Evolutionary conservation across 2,113 vertebrate species (phyloP).

Genomic region (Pseudois nayaur): DNA sequence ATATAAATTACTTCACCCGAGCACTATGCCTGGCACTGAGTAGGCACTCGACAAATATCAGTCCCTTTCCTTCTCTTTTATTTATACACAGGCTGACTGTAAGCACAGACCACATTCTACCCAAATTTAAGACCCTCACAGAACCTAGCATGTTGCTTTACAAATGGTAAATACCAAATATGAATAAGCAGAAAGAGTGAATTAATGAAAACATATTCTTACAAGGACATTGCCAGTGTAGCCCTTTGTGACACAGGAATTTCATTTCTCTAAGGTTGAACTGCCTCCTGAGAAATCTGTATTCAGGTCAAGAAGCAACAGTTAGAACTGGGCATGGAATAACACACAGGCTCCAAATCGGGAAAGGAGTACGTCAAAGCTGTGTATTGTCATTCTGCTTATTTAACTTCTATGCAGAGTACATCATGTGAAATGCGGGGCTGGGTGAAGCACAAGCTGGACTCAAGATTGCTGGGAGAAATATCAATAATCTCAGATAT

Average conservation of each 20-base stretch:
- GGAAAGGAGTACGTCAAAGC: neutral
- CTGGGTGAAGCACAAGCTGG: neutral
- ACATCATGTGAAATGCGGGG: neutral
- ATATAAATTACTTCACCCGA: neutral
- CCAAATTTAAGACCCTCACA: neutral
- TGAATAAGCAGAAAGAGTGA: neutral
- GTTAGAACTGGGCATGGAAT: neutral
- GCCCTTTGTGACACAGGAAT: neutral
- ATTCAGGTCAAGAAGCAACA: neutral
- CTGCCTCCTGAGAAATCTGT: neutral
- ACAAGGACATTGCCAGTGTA: neutral
- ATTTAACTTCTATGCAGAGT: neutral
- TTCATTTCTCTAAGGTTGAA: neutral
- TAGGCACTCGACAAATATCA: neutral
- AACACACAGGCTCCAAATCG: neutral
- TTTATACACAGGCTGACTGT: neutral
- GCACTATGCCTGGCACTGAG: neutral
- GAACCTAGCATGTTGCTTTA: constrained; percentile 10
- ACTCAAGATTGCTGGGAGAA: neutral
- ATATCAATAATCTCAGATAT: neutral
- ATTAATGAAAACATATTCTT: neutral
- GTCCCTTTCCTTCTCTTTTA: neutral
- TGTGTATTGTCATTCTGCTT: neutral
- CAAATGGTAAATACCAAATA: neutral
- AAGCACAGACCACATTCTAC: constrained; percentile 3